Base-by-base conservation (phyloP, 2,113 vertebrate genomes). In the Petaurus breviceps region DNA sequence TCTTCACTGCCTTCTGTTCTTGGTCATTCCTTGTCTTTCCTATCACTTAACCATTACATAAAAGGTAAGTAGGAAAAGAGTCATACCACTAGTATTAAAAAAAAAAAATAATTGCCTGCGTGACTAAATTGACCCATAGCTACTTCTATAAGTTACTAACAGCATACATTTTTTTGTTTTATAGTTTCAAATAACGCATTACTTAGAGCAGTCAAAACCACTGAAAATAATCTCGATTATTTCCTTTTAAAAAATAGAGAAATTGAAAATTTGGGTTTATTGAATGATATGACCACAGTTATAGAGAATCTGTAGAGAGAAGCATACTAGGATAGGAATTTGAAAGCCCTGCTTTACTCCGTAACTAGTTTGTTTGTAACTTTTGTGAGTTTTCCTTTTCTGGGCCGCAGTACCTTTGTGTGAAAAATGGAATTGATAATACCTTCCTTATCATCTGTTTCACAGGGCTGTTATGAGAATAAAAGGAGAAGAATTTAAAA, bases 201-300 rank as follows among this genome's bases (percentile, higher is more conserved):
- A 23, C 68, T 43, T 6, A 43, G 49, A 90, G 12, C 46, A 92
- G 51, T 89, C 50, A 84, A 77, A 9, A 89, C 3, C 37, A 11
- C 92, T 94, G 47, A 92, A 22, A 43, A 89, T 26, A 43, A 16
- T 95, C 90, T 95, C 49, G 84, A 95, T 96, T 91, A 26, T 91
- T 96, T 94, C 96, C 89, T 9, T 51, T 93, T 96, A 95, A n/a
- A n/a, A 77, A 77, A 77, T 22, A 22, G 43, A 92, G 89, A 95
- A 97, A 91, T 91, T 91, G 93, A 77, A 91, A 53, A 92, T 43
- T 94, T 53, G 46, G 91, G 94, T 93, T 92, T 89, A 90, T 84
- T 24, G 90, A 94, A 61, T 97, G 77, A 61, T 90, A 77, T 91
- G 61, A 77, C 49, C 7, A 1, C 90, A 53, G 93, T 92, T 90